A percentile compares a stretch with the other conserved stretches of the same genome.
Evolutionary conservation across 2,888 invertebrate genomes (phyloP).

Genomic region (Ennomos quercinarius): DNA sequence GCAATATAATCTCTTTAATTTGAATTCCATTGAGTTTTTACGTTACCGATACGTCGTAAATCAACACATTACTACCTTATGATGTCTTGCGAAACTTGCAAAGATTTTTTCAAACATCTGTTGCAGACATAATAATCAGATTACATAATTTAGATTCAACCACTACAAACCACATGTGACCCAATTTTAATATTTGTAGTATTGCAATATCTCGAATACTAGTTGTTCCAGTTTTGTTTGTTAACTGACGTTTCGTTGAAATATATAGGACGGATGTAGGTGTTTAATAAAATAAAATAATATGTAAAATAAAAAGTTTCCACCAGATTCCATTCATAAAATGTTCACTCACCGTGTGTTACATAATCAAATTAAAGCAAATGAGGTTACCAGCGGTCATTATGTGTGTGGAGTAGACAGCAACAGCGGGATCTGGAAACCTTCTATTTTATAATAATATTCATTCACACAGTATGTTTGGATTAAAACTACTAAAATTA

Average conservation of each 20-base stretch:
- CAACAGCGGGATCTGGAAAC: slow-evolving; percentile 48
- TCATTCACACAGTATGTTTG: slow-evolving; percentile 28
- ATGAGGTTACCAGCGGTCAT: slow-evolving; percentile 61
- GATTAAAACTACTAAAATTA: slow-evolving; percentile 10
- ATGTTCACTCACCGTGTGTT: slow-evolving; percentile 59
- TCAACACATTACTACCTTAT: slow-evolving; percentile 12
- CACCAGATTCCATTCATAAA: slow-evolving; percentile 70
- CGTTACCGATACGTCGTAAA: slow-evolving; percentile 24
- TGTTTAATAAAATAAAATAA: slow-evolving; percentile 66
- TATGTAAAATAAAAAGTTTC: slow-evolving; percentile 60
- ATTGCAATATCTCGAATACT: slow-evolving; percentile 50
- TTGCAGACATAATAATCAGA: slow-evolving; percentile 42
- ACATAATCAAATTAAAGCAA: slow-evolving; percentile 67
- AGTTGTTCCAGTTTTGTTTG: slow-evolving; percentile 53
- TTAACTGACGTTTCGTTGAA: slow-evolving; percentile 52
- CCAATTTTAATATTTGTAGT: slow-evolving; percentile 48
- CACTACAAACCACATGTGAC: slow-evolving; percentile 45
- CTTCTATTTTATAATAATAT: slow-evolving; percentile 46
- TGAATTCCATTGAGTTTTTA: slow-evolving; percentile 28
- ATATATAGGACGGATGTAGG: slow-evolving; percentile 64
- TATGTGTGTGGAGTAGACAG: slow-evolving; percentile 56
- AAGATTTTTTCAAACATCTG: slow-evolving; percentile 31
- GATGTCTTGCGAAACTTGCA: slow-evolving; percentile 15
- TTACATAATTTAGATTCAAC: slow-evolving; percentile 53
- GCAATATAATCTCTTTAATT: slow-evolving; percentile 28